phyloP scores from a whole-genome alignment of 2,888 invertebrate species.

The Agrilus mali region DNA sequence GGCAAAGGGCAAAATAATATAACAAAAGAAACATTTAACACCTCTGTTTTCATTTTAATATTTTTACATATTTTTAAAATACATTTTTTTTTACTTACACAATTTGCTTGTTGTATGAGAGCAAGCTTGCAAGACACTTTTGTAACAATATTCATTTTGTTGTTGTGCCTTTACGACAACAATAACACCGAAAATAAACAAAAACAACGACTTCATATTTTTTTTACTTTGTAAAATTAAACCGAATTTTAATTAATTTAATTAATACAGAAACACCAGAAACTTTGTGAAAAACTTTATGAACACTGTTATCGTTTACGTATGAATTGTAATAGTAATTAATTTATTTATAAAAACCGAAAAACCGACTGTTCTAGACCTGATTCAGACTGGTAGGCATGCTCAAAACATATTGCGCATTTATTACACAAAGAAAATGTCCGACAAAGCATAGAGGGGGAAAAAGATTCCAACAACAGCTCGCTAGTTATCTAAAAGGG shows the following conservation, averaged over 20 bases:
- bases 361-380: no score
- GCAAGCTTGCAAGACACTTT: constrained; percentile 41
- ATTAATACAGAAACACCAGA: no score
- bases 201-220: constrained; percentile 49
- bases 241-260: no score
- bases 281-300: no score
- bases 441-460: constrained; percentile 10
- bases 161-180: constrained; percentile 26
- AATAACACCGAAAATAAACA: constrained; percentile 35
- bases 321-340: no score
- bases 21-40: neutral
- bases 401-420: constrained; percentile 11
- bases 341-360: no score
- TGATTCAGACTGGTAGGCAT: no score
- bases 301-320: no score
- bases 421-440: constrained; percentile 15
- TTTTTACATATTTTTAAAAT: no score
- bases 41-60: neutral
- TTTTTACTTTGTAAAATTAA: no score
- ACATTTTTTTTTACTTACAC: constrained; percentile 19
- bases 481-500: no score
- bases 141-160: constrained; percentile 44
- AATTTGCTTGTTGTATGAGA: constrained; percentile 32
- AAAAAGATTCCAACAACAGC: neutral
- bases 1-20: neutral